Percentiles rank a stretch among this genome's conserved stretches.
phyloP scores from a whole-genome alignment of 1,140 invertebrate genomes.

The Calosoma granatense region DNA sequence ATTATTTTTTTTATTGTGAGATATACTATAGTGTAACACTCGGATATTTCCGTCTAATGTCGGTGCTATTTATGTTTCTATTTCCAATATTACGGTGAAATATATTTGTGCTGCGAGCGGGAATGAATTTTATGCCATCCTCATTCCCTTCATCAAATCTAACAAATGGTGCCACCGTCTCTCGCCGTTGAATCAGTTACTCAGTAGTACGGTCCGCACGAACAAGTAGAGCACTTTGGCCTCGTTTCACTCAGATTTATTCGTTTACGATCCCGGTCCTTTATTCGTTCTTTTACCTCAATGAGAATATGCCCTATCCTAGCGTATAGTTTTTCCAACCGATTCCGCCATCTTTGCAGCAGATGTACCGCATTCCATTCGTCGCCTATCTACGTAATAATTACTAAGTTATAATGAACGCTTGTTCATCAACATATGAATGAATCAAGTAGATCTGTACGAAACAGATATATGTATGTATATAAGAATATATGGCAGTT shows the following conservation, averaged over 20 bases:
- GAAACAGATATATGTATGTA: too few relatives aligned
- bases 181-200: background rate
- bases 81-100: background rate
- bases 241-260: slow-evolving; percentile 5
- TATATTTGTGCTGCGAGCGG: background rate
- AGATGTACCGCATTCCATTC: background rate
- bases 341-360: background rate
- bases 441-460: too few relatives aligned
- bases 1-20: too few relatives aligned
- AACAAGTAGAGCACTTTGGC: background rate
- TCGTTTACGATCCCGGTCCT: background rate
- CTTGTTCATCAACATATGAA: too few relatives aligned
- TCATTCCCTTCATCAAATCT: slow-evolving; percentile 5
- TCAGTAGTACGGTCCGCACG: background rate
- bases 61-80: too few relatives aligned
- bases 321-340: background rate
- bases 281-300: background rate
- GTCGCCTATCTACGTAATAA: background rate
- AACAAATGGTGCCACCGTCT: background rate
- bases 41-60: too few relatives aligned
- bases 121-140: background rate
- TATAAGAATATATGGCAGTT: too few relatives aligned
- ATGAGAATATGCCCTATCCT: background rate
- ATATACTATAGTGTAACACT: too few relatives aligned
- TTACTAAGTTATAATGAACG: background rate